Conservation (phyloP, 2,888 invertebrate genomes). For the Drosophila falleni region DNA sequence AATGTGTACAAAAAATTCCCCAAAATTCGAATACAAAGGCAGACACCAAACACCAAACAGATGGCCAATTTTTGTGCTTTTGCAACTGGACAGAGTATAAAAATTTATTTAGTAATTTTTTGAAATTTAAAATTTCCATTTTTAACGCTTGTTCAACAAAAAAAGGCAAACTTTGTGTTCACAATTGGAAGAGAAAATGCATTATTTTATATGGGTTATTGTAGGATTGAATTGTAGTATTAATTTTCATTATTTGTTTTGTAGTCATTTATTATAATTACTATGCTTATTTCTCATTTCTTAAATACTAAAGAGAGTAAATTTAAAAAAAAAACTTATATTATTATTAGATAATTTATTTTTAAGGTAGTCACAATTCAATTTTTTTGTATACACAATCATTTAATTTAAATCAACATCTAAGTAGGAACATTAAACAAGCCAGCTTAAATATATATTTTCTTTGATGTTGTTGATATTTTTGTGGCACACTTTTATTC, state of each 20-base stretch:
- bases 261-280: too few relatives aligned
- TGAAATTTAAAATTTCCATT: constrained; percentile 62
- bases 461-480: neutral
- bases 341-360: too few relatives aligned
- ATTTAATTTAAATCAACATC: neutral
- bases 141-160: constrained; percentile 37
- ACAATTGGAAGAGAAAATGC: neutral
- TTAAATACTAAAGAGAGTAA: too few relatives aligned
- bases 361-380: neutral
- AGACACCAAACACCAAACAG: constrained; percentile 28
- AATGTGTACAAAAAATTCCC: constrained; percentile 19
- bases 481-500: neutral
- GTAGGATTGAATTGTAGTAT: neutral
- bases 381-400: neutral
- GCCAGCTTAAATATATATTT: neutral
- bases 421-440: neutral
- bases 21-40: constrained; percentile 13
- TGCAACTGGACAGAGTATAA: constrained; percentile 9
- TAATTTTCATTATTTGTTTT: neutral
- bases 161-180: constrained; percentile 1
- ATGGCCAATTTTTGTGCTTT: constrained; percentile 21
- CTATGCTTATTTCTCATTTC: too few relatives aligned
- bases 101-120: constrained; percentile 68
- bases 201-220: neutral
- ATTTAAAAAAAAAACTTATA: too few relatives aligned